These are phyloP conservation scores for Chelidonichthys spinosus DNA, from an alignment of 2,797 vertebrate species.

Conservation along the genomic window DNA sequence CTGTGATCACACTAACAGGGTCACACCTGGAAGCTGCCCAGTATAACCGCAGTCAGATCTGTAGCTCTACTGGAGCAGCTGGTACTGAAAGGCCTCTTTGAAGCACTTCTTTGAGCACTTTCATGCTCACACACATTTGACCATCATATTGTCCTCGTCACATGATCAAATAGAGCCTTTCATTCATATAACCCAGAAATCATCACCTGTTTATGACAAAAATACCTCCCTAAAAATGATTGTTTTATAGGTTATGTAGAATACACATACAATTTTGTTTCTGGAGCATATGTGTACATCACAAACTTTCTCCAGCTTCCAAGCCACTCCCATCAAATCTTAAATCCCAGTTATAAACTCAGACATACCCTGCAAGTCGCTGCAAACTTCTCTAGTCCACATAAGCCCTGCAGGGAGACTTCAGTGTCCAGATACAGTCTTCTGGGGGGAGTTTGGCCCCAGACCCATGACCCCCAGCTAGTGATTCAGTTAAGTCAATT, in stretches of 20 bases:
- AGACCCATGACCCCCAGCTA: background rate
- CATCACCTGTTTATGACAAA: background rate
- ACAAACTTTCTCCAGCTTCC: constrained; percentile 15
- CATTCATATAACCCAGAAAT: background rate
- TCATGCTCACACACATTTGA: background rate
- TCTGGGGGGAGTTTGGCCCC: background rate
- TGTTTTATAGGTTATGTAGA: too few relatives aligned
- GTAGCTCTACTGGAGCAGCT: background rate
- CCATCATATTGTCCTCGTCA: background rate
- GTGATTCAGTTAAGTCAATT: constrained; percentile 16
- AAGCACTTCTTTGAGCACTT: background rate
- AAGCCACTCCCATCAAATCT: constrained; percentile 5
- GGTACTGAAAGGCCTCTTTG: background rate
- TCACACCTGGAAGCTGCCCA: background rate
- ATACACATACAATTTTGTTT: too few relatives aligned
- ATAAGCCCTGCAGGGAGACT: background rate
- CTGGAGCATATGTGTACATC: background rate
- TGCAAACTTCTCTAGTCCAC: background rate
- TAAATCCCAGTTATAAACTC: constrained; percentile 21
- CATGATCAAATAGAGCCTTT: background rate
- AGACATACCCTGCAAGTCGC: background rate
- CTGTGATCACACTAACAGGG: background rate
- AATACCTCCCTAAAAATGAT: background rate
- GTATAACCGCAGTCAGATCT: background rate
- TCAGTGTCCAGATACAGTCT: background rate